These are phyloP conservation scores for Promerops cafer DNA, from an alignment of 2,113 vertebrate genomes.

Conservation along the genomic window DNA sequence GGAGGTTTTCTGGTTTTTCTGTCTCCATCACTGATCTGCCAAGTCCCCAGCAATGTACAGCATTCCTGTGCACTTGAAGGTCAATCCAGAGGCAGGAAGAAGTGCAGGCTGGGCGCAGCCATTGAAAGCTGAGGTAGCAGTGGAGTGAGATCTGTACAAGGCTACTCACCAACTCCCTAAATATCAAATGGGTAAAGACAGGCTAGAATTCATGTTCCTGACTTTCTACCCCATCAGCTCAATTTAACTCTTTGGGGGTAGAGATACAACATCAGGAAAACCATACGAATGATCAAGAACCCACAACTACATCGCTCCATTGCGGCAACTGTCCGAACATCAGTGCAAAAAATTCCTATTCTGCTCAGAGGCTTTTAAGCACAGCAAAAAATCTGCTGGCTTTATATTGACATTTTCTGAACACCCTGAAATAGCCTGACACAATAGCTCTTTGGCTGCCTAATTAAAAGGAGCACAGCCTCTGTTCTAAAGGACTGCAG, in stretches of 20 bases:
- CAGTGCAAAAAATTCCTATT: neutral
- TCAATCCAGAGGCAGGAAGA: neutral
- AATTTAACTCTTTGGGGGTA: neutral
- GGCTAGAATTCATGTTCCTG: neutral
- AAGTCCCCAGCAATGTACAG: neutral
- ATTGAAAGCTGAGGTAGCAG: neutral
- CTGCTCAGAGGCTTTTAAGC: neutral
- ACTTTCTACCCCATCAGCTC: neutral
- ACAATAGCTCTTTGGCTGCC: neutral
- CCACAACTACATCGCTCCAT: neutral
- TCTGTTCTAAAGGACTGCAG: neutral
- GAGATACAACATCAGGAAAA: neutral
- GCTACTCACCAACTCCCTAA: neutral
- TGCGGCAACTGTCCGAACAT: neutral
- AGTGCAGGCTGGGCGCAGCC: neutral
- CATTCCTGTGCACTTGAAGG: neutral
- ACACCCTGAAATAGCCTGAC: neutral
- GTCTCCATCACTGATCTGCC: neutral
- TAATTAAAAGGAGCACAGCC: constrained; percentile 44
- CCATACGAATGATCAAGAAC: neutral
- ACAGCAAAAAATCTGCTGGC: constrained; percentile 6
- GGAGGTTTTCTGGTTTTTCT: neutral
- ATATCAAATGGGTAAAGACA: neutral
- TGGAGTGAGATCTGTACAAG: neutral
- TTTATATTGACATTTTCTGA: constrained; percentile 13